Evolutionary conservation across 2,888 invertebrate species (phyloP), one percentile per base, ranked within the genome.

Genomic region (Iselma pallidipennis): DNA sequence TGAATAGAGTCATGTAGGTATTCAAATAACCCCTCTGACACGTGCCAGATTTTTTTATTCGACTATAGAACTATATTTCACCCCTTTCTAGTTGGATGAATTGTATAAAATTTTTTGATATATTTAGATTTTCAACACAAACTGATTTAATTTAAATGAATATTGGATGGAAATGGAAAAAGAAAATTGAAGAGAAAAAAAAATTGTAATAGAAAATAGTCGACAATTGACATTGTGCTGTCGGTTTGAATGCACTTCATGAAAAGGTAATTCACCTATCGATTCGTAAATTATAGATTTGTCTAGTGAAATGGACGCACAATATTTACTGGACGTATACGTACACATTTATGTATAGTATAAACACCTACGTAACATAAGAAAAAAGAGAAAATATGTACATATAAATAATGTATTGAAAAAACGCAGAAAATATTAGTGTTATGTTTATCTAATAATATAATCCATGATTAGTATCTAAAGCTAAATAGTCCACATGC

Each of bases 21-120:
- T 16, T 37, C 16, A 16, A 6, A 16, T 4, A 16, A 37, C 37
- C 37, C 37, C 37, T 33, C 2, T 54, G 64, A 50, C 68, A 66
- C 66, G 66, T 66, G 66, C 62, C 65, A 49, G 56, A 58, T 63
- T 66, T 62, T 62, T 50, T n/a, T 37, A 16, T 37, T 19, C 16
- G 10, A 33, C 33, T 29, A 16, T 33, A 37, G 4, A 33, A 33
- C 19, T n/a, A n/a, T n/a, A n/a, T n/a, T 52, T 52, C 26, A 52
- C 31, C 52, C 52, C 52, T 33, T 29, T 29, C 14, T n/a, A 14
- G 2, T n/a, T 19, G 4, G 31, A 16, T 14, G 2, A 9, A 21
- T 48, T 16, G 14, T 7, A 7, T 16, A 7, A 14, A 26, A 12
- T 14, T 7, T 52, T 14, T 9, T 7, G 12, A 31, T 31, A 16